phyloP scores from a whole-genome alignment of 30 jellyfish, hydroid and myxozoan genomes.

The Turritopsis rubra region DNA sequence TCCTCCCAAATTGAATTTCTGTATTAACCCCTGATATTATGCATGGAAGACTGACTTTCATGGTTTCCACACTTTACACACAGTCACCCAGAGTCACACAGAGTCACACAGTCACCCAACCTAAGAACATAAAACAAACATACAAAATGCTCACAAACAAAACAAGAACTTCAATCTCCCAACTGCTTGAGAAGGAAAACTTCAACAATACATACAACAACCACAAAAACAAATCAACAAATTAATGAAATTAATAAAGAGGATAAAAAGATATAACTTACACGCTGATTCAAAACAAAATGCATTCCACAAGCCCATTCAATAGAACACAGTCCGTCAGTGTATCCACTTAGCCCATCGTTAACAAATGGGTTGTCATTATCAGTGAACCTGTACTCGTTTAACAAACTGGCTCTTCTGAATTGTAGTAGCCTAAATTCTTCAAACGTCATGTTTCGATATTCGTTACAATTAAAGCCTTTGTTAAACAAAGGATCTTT shows the following conservation, averaged over 20 bases:
- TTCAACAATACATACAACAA: neutral
- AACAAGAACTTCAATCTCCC: neutral
- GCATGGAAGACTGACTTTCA: too few relatives aligned
- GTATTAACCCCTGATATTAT: too few relatives aligned
- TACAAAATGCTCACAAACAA: neutral
- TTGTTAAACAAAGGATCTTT: conserved; percentile 62
- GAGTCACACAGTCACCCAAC: neutral
- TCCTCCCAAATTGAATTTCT: too few relatives aligned
- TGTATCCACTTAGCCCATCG: conserved; percentile 41
- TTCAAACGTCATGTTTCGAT: conserved; percentile 37
- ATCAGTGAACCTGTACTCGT: conserved; percentile 48
- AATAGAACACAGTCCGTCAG: conserved; percentile 43
- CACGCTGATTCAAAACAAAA: conserved; percentile 45
- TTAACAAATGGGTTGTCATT: conserved; percentile 33
- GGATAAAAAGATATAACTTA: conserved; percentile 7
- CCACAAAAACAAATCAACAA: neutral
- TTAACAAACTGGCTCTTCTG: conserved; percentile 41
- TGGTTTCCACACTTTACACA: too few relatives aligned
- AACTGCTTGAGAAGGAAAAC: neutral
- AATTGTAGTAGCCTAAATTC: conserved; percentile 44
- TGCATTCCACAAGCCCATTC: conserved; percentile 53
- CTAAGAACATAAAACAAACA: neutral
- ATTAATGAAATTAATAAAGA: too few relatives aligned
- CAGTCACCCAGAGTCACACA: too few relatives aligned
- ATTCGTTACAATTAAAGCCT: conserved; percentile 23